A percentile compares a stretch with the other conserved stretches of the same genome.
phyloP scores from a whole-genome alignment of 2,797 vertebrate genomes.

The Lycodopsis pacificus region DNA sequence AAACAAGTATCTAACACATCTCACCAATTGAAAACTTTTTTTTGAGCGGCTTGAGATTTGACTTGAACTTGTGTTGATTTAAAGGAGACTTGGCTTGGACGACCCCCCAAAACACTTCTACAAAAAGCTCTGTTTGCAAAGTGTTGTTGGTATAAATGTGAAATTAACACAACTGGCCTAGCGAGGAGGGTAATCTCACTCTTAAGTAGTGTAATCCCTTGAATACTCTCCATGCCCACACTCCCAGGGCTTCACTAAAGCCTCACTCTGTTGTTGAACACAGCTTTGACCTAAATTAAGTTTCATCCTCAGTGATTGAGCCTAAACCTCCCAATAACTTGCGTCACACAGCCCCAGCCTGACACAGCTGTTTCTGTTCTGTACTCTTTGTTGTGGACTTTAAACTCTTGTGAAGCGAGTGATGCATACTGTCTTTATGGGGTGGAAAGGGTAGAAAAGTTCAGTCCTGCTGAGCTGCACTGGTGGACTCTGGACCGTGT shows the following conservation, averaged over 20 bases:
- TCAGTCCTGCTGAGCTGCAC: slow-evolving; percentile 44
- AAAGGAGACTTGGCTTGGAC: background rate
- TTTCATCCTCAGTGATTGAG: slow-evolving; percentile 12
- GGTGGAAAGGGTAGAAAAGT: slow-evolving; percentile 36
- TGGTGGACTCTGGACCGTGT: slow-evolving; percentile 16
- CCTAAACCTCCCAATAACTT: background rate
- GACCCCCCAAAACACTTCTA: background rate
- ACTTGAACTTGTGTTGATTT: background rate
- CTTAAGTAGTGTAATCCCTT: slow-evolving; percentile 22
- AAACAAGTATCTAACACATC: background rate
- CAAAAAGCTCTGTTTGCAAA: background rate
- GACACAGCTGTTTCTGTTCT: slow-evolving; percentile 29
- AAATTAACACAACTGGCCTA: slow-evolving; percentile 6
- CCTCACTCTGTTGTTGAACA: slow-evolving; percentile 25
- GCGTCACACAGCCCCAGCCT: background rate
- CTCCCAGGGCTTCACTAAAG: slow-evolving; percentile 8
- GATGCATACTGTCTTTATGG: slow-evolving; percentile 46
- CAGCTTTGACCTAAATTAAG: slow-evolving; percentile 23
- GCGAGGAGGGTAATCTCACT: background rate
- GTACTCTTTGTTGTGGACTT: background rate
- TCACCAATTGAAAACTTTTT: background rate
- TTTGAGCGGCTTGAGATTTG: background rate
- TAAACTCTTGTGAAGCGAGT: background rate
- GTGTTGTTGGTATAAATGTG: background rate
- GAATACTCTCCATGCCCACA: background rate